phyloP scores from a whole-genome alignment of 1,140 invertebrate species.

The Drosophila varians region DNA sequence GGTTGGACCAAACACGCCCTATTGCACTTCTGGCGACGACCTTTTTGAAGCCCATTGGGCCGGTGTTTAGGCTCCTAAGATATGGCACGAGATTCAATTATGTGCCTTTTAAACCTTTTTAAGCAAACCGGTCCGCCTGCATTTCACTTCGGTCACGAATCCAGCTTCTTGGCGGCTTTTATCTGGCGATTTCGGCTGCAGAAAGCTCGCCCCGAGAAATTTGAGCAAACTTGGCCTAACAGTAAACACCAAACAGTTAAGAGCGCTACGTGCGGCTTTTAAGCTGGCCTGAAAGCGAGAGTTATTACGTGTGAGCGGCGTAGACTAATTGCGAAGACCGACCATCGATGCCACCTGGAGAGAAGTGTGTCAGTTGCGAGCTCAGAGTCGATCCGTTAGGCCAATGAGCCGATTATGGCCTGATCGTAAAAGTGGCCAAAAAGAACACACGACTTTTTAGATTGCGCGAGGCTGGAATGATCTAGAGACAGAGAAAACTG shows the following conservation, averaged over 20 bases:
- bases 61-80: constrained; percentile 44
- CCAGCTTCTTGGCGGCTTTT: constrained; percentile 21
- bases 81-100: constrained; percentile 58
- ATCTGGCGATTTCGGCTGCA: constrained; percentile 39
- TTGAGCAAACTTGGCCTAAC: constrained; percentile 37
- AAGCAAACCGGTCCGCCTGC: constrained; percentile 61
- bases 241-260: constrained; percentile 31
- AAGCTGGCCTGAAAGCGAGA: constrained; percentile 65
- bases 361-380: constrained; percentile 56
- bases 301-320: constrained; percentile 73
- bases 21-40: constrained; percentile 33
- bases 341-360: constrained; percentile 3
- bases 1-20: constrained; percentile 4
- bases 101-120: constrained; percentile 45
- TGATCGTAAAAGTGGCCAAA: constrained; percentile 55
- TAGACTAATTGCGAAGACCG: constrained; percentile 55
- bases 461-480: constrained; percentile 45
- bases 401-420: constrained; percentile 51
- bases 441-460: constrained; percentile 14
- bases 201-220: constrained; percentile 56
- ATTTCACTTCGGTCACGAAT: constrained; percentile 56
- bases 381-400: constrained; percentile 41
- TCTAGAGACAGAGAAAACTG: constrained; percentile 23
- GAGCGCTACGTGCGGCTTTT: constrained; percentile 11
- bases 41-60: constrained; percentile 51